Evolutionary conservation across 2,888 invertebrate species (phyloP), one percentile per base, ranked within the genome.

Genomic region (Pseudoips prasinana): DNA sequence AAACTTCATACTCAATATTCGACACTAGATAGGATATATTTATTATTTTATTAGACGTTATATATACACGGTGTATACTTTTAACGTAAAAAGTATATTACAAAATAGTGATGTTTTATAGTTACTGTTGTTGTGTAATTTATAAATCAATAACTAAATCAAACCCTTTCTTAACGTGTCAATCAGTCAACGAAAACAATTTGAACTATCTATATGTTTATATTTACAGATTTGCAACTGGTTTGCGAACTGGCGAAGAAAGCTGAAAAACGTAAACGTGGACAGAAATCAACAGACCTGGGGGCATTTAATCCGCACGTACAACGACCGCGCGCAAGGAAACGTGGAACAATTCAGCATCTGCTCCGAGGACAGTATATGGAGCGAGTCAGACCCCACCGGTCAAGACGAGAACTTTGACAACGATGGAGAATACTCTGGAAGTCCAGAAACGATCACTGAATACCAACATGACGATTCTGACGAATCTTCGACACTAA

Each of bases 231-330:
- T 93, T 36, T 93, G 93, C 60, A 94, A 94, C 73, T 94, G 94
- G 94, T 94, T 94, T 69, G 94, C 94, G n/a, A 94, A 94, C 63
- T 94, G 94, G 94, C 87, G 94, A 39, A 81, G 94, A 58, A 94
- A 94, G 70, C 76, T 94, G 36, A 94, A 94, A 77, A 94, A 94
- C 66, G 93, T 93, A 0, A 93, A 93, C 46, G 90, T 89, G 23
- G 93, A 94, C 59, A 90, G 91, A 28, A 91, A 92, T 41, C 91
- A 92, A 56, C 91, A 91, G 58, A 93, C 94, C 0, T 94, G 94
- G 94, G 93, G 93, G 1, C 92, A 93, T 66, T 85, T 94, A 3
- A 94, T 92, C 37, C 92, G 92, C 55, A 91, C 93, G 6, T 94
- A 94, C 79, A 94, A 94, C 68, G 91, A 90, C 44, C 92, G 93